Conservation (phyloP, 2,113 vertebrate species). For the Steatornis caripensis region DNA sequence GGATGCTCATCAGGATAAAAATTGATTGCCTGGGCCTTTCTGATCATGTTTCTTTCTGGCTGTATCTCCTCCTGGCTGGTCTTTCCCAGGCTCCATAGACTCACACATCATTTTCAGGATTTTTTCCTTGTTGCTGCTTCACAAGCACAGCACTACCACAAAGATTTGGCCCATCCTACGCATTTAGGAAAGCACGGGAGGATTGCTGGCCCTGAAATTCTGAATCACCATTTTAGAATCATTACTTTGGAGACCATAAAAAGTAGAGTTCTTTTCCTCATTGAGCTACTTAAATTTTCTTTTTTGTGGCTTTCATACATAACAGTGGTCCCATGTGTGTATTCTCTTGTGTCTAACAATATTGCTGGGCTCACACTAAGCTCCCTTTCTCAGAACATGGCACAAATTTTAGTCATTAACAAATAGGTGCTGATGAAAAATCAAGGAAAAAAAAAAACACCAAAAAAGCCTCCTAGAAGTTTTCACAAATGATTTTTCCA, state of each 20-base stretch:
- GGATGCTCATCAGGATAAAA: not conserved
- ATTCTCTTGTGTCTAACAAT: not conserved
- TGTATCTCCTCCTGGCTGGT: not conserved
- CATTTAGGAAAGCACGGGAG: not conserved
- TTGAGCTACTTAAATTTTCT: not conserved
- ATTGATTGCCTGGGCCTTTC: fast-evolving
- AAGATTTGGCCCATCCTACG: not conserved
- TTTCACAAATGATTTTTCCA: not conserved
- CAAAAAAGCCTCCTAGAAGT: not conserved
- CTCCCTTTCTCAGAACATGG: not conserved
- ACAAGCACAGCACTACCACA: not conserved
- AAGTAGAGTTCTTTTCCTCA: not conserved
- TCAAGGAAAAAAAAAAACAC: not conserved
- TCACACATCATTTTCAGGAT: not conserved
- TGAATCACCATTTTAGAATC: not conserved
- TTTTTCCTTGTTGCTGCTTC: not conserved
- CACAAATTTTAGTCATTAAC: not conserved
- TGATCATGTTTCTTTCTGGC: not conserved
- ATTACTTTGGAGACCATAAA: not conserved
- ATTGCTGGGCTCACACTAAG: not conserved
- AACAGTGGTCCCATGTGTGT: not conserved
- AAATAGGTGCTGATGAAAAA: not conserved
- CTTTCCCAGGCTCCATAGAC: not conserved
- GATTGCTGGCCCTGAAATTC: not conserved
- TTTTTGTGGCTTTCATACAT: not conserved